Evolutionary conservation across 1,140 invertebrate genomes (phyloP).

Genomic region (Spodoptera frugiperda): DNA sequence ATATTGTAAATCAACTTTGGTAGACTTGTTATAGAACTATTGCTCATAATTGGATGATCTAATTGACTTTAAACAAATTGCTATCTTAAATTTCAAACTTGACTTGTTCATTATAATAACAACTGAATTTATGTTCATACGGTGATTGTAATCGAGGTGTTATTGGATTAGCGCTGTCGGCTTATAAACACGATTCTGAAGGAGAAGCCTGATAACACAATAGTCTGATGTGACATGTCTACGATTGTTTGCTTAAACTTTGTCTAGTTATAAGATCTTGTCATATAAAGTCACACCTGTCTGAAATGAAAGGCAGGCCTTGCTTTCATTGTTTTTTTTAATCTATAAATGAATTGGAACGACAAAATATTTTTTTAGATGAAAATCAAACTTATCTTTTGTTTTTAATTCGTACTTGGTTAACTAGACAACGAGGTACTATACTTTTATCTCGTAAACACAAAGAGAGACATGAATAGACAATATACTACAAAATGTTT

Average conservation of each 20-base stretch:
- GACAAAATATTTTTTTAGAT: too few species aligned
- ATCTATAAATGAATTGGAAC: too few species aligned
- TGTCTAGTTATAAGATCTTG: too few species aligned
- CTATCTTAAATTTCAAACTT: conserved; percentile 20
- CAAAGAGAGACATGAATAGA: too few species aligned
- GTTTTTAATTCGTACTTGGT: too few species aligned
- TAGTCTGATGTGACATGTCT: background rate
- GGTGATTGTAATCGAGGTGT: background rate
- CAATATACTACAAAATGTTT: too few species aligned
- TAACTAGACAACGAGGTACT: too few species aligned
- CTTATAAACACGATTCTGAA: background rate
- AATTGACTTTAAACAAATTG: conserved; percentile 29
- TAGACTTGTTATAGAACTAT: background rate
- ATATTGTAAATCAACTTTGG: conserved; percentile 23
- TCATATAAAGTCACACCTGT: too few species aligned
- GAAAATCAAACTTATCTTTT: too few species aligned
- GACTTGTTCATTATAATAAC: conserved; percentile 24
- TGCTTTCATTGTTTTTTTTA: too few species aligned
- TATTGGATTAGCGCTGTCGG: conserved; percentile 13
- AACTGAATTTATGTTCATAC: conserved; percentile 19
- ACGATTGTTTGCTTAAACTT: background rate
- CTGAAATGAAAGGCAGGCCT: too few species aligned
- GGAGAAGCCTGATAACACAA: background rate
- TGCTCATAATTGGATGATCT: conserved; percentile 13
- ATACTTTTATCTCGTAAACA: too few species aligned